Conservation (phyloP, 2,113 vertebrate genomes). For the Lontra canadensis region DNA sequence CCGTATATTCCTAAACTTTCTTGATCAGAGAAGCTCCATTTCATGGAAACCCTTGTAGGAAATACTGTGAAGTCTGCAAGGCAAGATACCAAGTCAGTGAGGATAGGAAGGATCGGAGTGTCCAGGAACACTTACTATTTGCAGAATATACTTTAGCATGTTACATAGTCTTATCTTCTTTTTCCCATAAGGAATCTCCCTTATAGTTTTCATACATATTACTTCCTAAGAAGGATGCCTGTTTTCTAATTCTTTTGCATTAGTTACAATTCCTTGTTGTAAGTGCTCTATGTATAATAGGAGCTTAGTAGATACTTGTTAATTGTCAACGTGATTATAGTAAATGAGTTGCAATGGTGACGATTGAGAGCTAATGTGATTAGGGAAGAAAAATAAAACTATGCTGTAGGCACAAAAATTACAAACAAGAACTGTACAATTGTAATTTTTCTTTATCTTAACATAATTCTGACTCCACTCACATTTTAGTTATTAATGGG, state of each 20-base stretch:
- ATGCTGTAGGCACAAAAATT: not conserved
- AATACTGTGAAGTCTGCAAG: not conserved
- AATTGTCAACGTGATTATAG: not conserved
- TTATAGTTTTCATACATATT: not conserved
- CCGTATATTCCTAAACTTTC: not conserved
- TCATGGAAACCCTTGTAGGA: not conserved
- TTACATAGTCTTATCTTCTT: not conserved
- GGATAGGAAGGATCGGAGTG: not conserved
- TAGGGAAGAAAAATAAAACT: not conserved
- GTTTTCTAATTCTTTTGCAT: not conserved
- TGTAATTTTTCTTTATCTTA: not conserved
- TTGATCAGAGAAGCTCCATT: not conserved
- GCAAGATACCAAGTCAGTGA: not conserved
- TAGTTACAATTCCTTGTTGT: not conserved
- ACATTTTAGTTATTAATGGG: not conserved
- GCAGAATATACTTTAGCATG: not conserved
- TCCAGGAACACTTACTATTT: not conserved
- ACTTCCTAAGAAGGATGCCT: not conserved
- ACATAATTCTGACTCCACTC: not conserved
- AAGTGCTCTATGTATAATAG: not conserved
- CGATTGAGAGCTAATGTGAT: not conserved
- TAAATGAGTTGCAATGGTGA: not conserved
- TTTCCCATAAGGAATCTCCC: not conserved
- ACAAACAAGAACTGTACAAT: not conserved
- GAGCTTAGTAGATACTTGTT: not conserved